Percentiles rank a stretch among this genome's conserved stretches.
phyloP scores from a whole-genome alignment of 2,113 vertebrate species.

The Elgaria multicarinata region DNA sequence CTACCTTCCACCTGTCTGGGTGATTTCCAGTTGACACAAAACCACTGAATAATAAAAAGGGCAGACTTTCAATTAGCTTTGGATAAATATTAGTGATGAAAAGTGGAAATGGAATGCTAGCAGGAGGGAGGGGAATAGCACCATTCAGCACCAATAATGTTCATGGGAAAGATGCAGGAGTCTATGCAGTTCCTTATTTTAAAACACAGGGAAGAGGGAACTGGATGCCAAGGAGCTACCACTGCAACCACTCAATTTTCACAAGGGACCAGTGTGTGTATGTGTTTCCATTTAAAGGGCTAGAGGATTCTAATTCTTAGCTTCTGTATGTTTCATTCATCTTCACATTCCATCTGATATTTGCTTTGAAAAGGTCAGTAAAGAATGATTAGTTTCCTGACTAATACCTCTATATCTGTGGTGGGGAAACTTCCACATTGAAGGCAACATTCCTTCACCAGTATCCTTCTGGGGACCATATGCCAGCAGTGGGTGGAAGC shows the following conservation, averaged over 20 bases:
- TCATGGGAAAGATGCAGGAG: not conserved
- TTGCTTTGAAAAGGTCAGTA: not conserved
- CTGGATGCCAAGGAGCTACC: not conserved
- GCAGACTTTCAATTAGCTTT: not conserved
- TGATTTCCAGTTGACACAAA: not conserved
- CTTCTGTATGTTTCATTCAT: not conserved
- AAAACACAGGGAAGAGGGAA: not conserved
- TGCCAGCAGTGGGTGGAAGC: too few relatives aligned
- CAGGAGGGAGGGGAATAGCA: not conserved
- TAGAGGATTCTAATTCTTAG: not conserved
- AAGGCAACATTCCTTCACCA: too few relatives aligned
- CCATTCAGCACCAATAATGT: not conserved
- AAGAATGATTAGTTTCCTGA: not conserved
- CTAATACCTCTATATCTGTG: not conserved
- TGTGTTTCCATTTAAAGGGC: not conserved
- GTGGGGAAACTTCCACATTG: not conserved
- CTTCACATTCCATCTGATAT: not conserved
- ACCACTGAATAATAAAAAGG: not conserved
- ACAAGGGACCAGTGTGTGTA: not conserved
- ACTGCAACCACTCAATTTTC: not conserved
- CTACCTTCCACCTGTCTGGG: not conserved
- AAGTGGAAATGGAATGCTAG: not conserved
- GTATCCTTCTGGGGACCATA: too few relatives aligned
- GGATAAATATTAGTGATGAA: not conserved
- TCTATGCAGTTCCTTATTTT: not conserved